Base-by-base conservation (phyloP, 2,113 vertebrate genomes). In the Ammodytes marinus region DNA sequence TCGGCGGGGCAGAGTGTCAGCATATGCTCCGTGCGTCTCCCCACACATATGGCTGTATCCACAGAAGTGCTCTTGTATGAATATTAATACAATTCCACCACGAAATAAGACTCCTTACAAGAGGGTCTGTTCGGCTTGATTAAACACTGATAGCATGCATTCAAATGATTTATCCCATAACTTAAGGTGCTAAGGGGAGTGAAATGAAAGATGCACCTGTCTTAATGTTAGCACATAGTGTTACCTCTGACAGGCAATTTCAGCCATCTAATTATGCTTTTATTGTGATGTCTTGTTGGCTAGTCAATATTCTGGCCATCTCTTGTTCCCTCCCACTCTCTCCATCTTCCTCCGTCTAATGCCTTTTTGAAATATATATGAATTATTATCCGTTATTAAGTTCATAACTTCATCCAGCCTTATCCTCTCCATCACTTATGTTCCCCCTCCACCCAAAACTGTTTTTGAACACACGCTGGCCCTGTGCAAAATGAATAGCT, bases 21-120 rank as follows among this genome's bases (percentile, higher is more conserved):
- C 87, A 85, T 82, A 91, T 89, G 79, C 77, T 83, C 61, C 2
- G 53, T 37, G 55, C 70, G 59, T 72, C 78, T 52, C 70, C 75
- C 47, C 64, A 61, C 85, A 84, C 77, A 69, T 82, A 92, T 80
- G 89, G 89, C 71, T 74, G 65, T 27, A 88, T 82, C 53, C 72
- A 74, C 80, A 78, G 47, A 74, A 50, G 65, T 74, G 57, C 60
- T 68, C 73, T 81, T 79, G 60, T 83, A 74, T 83, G 88, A 90
- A 93, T 94, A 91, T 80, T 90, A 90, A 89, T 87, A 69, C 60
- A 69, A 9, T 73, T 78, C 61, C 58, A 82, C 59, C 43, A 70
- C 64, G 75, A 77, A 88, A 75, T 60, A 76, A 52, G 61, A 39
- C 57, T 70, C 53, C 65, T 84, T 68, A 54, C 50, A 46, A 82